Evolutionary conservation across 2,113 vertebrate species (phyloP), one percentile per base, ranked within the genome.

Genomic region (Nothocercus nigrocapillus): DNA sequence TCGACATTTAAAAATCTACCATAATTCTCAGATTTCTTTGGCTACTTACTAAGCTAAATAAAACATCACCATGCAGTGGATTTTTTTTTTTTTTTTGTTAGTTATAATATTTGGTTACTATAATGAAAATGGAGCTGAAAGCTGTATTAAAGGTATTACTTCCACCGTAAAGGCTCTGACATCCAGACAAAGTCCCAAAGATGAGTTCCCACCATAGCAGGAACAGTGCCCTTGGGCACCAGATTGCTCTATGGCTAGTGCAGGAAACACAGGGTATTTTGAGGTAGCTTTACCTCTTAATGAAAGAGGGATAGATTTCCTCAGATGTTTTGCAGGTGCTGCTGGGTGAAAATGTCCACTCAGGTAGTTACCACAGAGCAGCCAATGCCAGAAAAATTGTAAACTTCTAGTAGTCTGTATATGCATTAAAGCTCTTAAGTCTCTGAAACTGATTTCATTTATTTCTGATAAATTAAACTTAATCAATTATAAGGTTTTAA

Each of bases 181-280:
- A 56, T 13, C 2, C 18, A 13, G 38, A 64, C n/a, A 10, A 62
- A 19, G 14, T n/a, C 28, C 14, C n/a, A 38, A 18, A 54, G 28
- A 34, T 32, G 80, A 53, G 42, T 32, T 66, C 58, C 7, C 20
- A 47, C 47, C 13, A 40, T 1, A 79, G 16, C 12, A 84, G 15
- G 7, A 42, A 47, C 11, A 58, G 0, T 51, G 1, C 17, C 36
- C 64, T 47, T 59, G 27, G 20, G 5, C 11, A 58, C 0, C 1
- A 24, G 9, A 10, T 78, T 69, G 22, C 7, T 38, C 40, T 45
- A n/a, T 58, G 28, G 22, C 3, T 58, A 7, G 4, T 8, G 32
- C 5, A 45, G 47, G 51, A 88, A 75, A 62, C 30, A 69, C 12
- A 69, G 45, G 9, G 4, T 45, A n/a, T 63, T 30, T 4, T 49